Evolutionary conservation across 2,888 invertebrate species (phyloP), one percentile per base, ranked within the genome.

Genomic region (Apamea sordens): DNA sequence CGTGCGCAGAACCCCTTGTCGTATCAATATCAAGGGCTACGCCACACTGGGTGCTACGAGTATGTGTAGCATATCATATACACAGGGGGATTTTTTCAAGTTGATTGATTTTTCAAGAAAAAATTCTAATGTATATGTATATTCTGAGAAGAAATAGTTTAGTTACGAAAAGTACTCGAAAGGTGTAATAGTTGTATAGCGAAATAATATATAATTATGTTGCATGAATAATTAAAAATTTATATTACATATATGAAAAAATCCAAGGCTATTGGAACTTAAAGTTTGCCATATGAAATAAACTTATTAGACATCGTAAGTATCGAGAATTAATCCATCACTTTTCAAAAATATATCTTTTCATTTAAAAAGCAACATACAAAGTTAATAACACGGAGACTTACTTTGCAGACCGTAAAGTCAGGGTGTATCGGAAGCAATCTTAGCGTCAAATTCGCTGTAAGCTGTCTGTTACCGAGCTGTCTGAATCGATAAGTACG

Each of bases 401-500:
- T 47, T 18, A 73, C 7, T 70, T 77, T 47, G 53, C 81, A 67
- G 53, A 71, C 50, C 21, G 68, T 72, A 50, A 78, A 73, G 47
- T 73, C 50, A 73, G 75, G 72, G 79, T 64, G 61, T 73, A 77
- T 76, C 73, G 70, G 83, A 83, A 86, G 70, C 61, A 79, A 70
- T 87, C 74, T 84, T 79, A 84, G 67, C 73, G 74, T 84, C 71
- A 77, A 84, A 73, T 76, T 80, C 32, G 63, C 75, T 80, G 72
- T 85, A 85, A 74, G 85, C 87, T 74, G 81, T 84, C 72, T 81
- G 85, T 81, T 72, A 86, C 69, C 59, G 63, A 79, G 69, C 85
- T 80, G 80, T 80, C 84, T 86, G 77, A 86, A 86, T 86, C 85
- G 84, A 86, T 86, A 86, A 81, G 71, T 78, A 76, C 63, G 77